A percentile compares a stretch with the other conserved stretches of the same genome.
Conservation (phyloP, 2,113 vertebrate genomes). For the Saccopteryx leptura region DNA sequence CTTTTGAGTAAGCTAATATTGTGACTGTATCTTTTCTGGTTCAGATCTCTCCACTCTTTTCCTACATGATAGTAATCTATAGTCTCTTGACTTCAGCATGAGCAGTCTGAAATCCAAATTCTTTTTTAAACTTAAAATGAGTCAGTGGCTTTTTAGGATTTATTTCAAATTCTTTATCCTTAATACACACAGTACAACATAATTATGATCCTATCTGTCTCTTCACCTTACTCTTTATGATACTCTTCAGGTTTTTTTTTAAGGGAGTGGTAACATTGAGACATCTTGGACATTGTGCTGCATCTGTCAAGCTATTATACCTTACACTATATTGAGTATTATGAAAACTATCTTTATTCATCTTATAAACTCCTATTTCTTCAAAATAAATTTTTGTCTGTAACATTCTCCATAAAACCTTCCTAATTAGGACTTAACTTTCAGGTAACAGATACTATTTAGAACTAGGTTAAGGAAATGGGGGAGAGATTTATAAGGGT, state of each 20-base stretch:
- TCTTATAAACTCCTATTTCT: neutral
- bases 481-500: neutral
- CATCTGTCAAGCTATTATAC: neutral
- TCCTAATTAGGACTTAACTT: neutral
- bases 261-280: neutral
- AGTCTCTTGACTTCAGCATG: neutral
- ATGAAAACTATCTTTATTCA: neutral
- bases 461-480: neutral
- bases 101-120: neutral
- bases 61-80: neutral
- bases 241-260: slow-evolving; percentile 3
- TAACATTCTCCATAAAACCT: neutral
- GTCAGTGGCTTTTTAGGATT: neutral
- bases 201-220: neutral
- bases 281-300: neutral
- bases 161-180: slow-evolving; percentile 5
- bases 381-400: slow-evolving; percentile 42
- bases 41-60: neutral
- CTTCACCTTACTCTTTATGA: neutral
- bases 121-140: slow-evolving; percentile 36
- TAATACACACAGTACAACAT: neutral
- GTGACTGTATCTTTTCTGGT: neutral
- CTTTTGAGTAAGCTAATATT: neutral
- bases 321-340: neutral
- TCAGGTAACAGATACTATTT: slow-evolving; percentile 22